Conservation (phyloP, 2,113 vertebrate species). For the Alligator sinensis region DNA sequence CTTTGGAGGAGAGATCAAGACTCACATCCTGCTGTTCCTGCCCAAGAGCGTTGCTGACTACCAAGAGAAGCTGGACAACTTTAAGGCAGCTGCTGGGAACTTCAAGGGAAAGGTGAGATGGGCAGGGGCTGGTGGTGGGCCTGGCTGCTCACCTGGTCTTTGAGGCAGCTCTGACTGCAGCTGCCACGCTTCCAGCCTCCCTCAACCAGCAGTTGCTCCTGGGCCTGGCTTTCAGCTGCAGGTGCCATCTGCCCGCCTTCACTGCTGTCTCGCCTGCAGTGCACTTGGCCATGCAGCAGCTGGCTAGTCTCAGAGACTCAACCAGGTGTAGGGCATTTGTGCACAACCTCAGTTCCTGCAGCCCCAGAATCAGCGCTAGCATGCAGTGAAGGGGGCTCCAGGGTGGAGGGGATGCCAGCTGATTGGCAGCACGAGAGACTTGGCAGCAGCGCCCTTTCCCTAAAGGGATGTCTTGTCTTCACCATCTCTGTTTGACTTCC, state of each 20-base stretch:
- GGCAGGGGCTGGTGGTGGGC: neutral
- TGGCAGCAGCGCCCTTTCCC: accelerated
- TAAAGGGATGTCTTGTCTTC: accelerated
- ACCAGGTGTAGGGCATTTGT: neutral
- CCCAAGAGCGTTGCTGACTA: constrained; percentile 90
- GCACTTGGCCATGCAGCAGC: too few relatives aligned
- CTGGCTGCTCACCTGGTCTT: too few relatives aligned
- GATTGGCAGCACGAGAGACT: accelerated
- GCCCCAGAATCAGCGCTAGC: neutral
- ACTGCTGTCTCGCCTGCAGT: too few relatives aligned
- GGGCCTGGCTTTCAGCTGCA: too few relatives aligned
- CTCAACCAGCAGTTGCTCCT: neutral
- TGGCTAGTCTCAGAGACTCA: too few relatives aligned
- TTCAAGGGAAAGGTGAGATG: constrained; percentile 93
- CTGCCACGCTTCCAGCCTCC: too few relatives aligned
- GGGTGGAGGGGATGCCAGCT: neutral
- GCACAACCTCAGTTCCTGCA: accelerated
- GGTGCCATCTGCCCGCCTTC: too few relatives aligned
- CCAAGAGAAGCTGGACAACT: constrained; percentile 90
- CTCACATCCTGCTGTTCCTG: constrained; percentile 95
- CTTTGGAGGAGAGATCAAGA: constrained; percentile 99
- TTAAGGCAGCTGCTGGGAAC: constrained; percentile 89
- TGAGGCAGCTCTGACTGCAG: too few relatives aligned
- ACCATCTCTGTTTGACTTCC: neutral
- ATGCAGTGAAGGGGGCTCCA: neutral